Evolutionary conservation across 2,113 vertebrate genomes (phyloP).

Genomic region (Hippocampus abdominalis): DNA sequence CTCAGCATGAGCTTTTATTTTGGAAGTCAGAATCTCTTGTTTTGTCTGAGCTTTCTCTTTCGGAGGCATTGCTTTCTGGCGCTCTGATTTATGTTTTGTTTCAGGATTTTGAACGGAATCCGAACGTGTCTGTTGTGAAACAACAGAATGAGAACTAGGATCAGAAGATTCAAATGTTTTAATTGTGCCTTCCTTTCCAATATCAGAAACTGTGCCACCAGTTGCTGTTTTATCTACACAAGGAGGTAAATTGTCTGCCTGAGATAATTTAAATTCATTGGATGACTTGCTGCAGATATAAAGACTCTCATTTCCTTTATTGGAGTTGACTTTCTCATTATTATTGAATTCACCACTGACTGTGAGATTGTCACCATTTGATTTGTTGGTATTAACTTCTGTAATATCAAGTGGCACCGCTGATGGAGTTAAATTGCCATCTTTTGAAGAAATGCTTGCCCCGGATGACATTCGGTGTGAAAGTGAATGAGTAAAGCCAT

Average conservation of each 20-base stretch:
- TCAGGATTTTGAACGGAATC: conserved; percentile 31
- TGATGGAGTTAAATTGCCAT: conserved; percentile 16
- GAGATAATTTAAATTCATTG: conserved; percentile 57
- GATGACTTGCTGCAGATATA: conserved; percentile 54
- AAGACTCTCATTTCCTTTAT: conserved; percentile 31
- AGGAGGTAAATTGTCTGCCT: conserved; percentile 5
- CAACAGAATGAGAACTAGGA: conserved; percentile 1
- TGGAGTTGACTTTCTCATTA: conserved; percentile 24
- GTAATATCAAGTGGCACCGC: conserved; percentile 10
- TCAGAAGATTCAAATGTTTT: conserved; percentile 32
- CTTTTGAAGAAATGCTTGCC: conserved; percentile 21
- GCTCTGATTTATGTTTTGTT: conserved; percentile 52
- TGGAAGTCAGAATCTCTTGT: conserved; percentile 75
- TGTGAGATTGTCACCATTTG: conserved; percentile 16
- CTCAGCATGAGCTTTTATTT: conserved; percentile 77
- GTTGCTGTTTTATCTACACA: conserved; percentile 21
- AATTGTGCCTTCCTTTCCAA: conserved; percentile 18
- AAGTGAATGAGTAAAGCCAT: conserved; percentile 32
- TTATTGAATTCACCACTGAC: conserved; percentile 26
- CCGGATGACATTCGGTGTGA: conserved; percentile 23
- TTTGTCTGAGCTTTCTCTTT: conserved; percentile 71
- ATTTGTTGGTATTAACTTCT: conserved; percentile 12
- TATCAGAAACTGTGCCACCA: conserved; percentile 15
- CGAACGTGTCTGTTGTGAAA: conserved; percentile 35
- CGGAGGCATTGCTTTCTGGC: conserved; percentile 36